Conservation (phyloP, 2,888 invertebrate genomes). For the Meliscaeva auricollis region DNA sequence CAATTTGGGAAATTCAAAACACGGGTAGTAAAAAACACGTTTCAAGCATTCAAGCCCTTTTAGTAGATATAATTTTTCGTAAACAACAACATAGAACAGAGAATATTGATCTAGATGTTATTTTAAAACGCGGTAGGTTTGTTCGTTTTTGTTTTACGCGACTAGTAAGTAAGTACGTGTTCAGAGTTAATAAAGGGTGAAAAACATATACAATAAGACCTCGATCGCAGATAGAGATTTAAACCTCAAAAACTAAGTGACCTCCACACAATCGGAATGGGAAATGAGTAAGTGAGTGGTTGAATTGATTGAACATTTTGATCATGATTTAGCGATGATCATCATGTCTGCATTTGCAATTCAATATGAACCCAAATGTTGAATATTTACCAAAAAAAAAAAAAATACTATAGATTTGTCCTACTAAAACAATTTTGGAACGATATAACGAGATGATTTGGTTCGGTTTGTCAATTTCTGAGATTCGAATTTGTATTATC, state of each 20-base stretch:
- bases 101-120: slow-evolving; percentile 55
- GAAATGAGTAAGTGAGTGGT: slow-evolving; percentile 45
- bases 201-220: slow-evolving; percentile 50
- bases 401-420: neutral
- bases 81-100: slow-evolving; percentile 24
- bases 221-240: slow-evolving; percentile 51
- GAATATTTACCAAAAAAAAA: slow-evolving; percentile 57
- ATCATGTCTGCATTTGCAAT: slow-evolving; percentile 69
- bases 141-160: neutral
- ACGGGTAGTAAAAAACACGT: slow-evolving; percentile 18
- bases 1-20: slow-evolving; percentile 50
- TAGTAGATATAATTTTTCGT: neutral
- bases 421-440: neutral
- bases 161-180: slow-evolving; percentile 52
- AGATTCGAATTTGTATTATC: neutral
- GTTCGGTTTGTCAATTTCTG: neutral
- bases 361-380: slow-evolving; percentile 64
- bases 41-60: slow-evolving; percentile 43
- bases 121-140: neutral
- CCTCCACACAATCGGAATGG: slow-evolving; percentile 64
- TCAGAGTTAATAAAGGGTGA: slow-evolving; percentile 61
- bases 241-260: slow-evolving; percentile 40
- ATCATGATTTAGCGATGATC: slow-evolving; percentile 70
- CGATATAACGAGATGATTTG: neutral
- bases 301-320: slow-evolving; percentile 62